Evolutionary conservation across 2,888 invertebrate genomes (phyloP), one percentile per base, ranked within the genome.

Genomic region (Sminthurides aquaticus): DNA sequence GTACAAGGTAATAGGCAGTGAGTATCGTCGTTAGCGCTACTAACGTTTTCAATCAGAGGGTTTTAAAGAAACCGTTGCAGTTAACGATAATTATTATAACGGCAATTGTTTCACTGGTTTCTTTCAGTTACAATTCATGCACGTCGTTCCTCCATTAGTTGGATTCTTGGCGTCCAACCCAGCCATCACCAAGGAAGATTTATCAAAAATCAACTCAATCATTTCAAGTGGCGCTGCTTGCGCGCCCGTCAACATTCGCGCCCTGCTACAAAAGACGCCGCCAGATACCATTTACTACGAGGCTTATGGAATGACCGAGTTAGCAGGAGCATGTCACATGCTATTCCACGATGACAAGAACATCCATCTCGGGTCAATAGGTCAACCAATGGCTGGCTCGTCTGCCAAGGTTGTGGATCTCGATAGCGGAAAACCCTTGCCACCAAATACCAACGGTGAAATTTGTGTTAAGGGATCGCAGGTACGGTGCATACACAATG

Each of bases 101-200:
- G n/a, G n/a, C n/a, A n/a, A n/a, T n/a, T n/a, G n/a, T n/a, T n/a
- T n/a, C n/a, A n/a, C n/a, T n/a, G n/a, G n/a, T n/a, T n/a, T n/a
- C n/a, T n/a, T n/a, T n/a, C n/a, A 34, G 43, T 15, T 34, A 5
- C 5, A 34, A 5, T 34, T 34, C 43, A 57, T 69, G 57, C 73
- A 71, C 59, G 84, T 88, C 1, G 91, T 90, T 1, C 90, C 91
- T 0, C 90, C 90, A 0, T 79, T 91, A 5, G 79, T 90, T 22
- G 80, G 88, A 1, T 89, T 90, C 78, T 77, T 91, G 65, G 86
- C 87, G 0, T 85, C 87, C 20, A 87, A 85, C 77, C 83, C 89
- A 0, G 78, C 82, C 28, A 84, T 90, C 3, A 84, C 82, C 59
- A 82, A 83, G 69, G 85, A 85, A 64, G 87, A 89, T 75, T 78